Evolutionary conservation across 2,113 vertebrate genomes (phyloP), one percentile per base, ranked within the genome.

Genomic region (Reinhardtius hippoglossoides): DNA sequence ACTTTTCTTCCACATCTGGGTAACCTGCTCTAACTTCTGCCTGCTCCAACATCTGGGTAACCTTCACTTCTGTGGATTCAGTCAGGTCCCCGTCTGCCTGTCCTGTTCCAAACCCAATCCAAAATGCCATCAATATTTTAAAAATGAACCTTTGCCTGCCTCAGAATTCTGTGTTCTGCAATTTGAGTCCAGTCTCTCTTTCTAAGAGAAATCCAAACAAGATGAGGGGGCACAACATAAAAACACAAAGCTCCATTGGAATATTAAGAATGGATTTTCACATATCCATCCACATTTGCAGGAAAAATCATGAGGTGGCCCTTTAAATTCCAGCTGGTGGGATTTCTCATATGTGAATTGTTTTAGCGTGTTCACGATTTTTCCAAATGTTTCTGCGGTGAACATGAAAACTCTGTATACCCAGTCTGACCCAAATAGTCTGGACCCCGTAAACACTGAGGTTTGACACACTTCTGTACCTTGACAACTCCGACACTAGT

Each of bases 351-450:
- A 3, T 46, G 44, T 18, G 50, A 15, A 54, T 21, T 21, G 50
- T 54, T 54, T n/a, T n/a, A 20, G 9, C 1, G 18, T 7, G 14
- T 20, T 54, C 20, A 54, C 7, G 50, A 50, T 50, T 6, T 16
- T 18, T 50, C 48, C 48, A 18, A 48, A 18, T 1, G 44, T 48
- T 48, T 48, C 16, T 48, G 44, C 1, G 50, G 20, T n/a, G 20
- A n/a, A 50, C 48, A 50, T 20, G 76, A 27, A 54, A 54, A 9
- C 64, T 61, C 70, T 24, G 55, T 55, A 21, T 46, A 62, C 20
- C 57, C 18, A 26, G 24, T 27, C 23, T 76, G 83, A 86, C 74
- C 80, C 60, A 80, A 67, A 79, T 80, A 54, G 66, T 46, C 82
- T 63, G 75, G n/a, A 37, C 73, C 73, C 66, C 60, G 42, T 78